Conservation (phyloP, 2,113 vertebrate genomes). For the Myanophis thanlyinensis region DNA sequence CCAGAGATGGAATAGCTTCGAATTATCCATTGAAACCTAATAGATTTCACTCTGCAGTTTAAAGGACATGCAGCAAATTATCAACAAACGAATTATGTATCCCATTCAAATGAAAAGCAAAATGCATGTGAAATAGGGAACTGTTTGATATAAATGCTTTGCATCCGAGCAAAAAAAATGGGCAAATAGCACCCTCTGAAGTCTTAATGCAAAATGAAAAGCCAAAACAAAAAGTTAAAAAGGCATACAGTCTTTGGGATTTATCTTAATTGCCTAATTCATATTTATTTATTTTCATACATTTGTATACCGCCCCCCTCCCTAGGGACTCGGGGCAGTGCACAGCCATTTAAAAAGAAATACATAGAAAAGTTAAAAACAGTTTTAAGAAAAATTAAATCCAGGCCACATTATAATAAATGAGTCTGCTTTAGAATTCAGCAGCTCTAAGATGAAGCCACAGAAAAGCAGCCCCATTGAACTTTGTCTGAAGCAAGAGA, state of each 20-base stretch:
- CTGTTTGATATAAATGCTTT: background rate
- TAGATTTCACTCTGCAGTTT: background rate
- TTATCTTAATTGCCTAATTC: background rate
- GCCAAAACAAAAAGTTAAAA: background rate
- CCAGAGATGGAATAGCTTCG: background rate
- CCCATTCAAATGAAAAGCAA: background rate
- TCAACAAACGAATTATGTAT: background rate
- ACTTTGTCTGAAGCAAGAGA: background rate
- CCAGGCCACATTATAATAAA: too few relatives aligned
- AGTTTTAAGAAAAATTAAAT: too few relatives aligned
- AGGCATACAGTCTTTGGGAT: background rate
- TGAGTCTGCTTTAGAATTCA: background rate
- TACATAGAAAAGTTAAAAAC: too few relatives aligned
- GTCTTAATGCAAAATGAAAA: background rate
- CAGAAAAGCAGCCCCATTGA: background rate
- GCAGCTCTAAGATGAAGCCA: background rate
- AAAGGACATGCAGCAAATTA: background rate
- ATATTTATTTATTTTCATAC: too few relatives aligned
- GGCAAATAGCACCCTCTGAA: slow-evolving; percentile 36
- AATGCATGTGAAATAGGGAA: background rate
- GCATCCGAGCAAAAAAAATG: background rate
- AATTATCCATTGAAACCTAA: background rate
- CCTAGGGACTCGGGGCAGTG: too few relatives aligned
- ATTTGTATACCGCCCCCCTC: too few relatives aligned
- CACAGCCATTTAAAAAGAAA: too few relatives aligned